Evolutionary conservation across 1,140 invertebrate species (phyloP).

Genomic region (Dinoponera quadriceps): DNA sequence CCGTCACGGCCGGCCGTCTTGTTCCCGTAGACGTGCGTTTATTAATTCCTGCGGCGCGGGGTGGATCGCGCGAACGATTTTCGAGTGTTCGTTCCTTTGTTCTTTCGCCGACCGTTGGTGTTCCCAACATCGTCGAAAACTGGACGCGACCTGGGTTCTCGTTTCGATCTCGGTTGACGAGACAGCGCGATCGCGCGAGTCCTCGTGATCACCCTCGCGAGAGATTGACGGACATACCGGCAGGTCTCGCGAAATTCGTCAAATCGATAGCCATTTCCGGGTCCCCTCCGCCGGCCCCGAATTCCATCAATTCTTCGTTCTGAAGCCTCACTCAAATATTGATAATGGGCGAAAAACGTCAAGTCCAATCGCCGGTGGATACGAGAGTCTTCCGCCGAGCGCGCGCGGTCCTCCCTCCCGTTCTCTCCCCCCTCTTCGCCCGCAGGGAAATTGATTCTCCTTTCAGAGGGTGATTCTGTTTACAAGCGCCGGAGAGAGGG

Average conservation of each 20-base stretch:
- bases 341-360: conserved; percentile 48
- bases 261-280: conserved; percentile 33
- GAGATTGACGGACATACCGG: neutral
- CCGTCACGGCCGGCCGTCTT: neutral
- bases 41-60: conserved; percentile 30
- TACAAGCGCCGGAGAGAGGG: conserved; percentile 52
- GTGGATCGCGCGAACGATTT: neutral
- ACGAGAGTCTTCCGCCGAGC: neutral
- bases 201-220: neutral
- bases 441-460: conserved; percentile 77
- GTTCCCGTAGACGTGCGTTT: neutral
- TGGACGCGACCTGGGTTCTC: too few species aligned
- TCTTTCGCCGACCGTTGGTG: too few species aligned
- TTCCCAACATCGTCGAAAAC: too few species aligned
- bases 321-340: conserved; percentile 35
- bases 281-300: neutral
- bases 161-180: too few species aligned
- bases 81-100: too few species aligned
- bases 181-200: too few species aligned
- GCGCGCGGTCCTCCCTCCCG: neutral
- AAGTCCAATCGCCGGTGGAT: conserved; percentile 35
- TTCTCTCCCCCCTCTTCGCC: conserved; percentile 32
- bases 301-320: conserved; percentile 2
- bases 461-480: conserved; percentile 73
- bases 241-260: conserved; percentile 5